Evolutionary conservation across 2,113 vertebrate species (phyloP).

Genomic region (Ammodytes dubius): DNA sequence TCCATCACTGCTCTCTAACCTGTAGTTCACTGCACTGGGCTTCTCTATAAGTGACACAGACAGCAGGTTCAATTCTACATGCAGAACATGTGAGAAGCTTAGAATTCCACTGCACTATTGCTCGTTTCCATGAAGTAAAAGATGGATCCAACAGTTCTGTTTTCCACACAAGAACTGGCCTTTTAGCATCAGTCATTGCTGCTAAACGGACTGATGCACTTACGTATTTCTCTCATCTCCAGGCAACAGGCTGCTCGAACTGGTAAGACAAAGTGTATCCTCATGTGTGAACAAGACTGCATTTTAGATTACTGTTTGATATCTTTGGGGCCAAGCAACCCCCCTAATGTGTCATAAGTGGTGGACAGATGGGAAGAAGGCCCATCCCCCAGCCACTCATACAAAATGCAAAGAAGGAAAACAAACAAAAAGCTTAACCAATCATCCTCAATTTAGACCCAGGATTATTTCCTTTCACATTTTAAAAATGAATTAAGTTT

Average conservation of each 20-base stretch:
- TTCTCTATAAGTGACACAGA: background rate
- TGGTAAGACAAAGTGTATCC: background rate
- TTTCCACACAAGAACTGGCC: background rate
- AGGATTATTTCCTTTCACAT: background rate
- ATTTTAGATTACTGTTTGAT: conserved; percentile 11
- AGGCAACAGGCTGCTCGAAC: background rate
- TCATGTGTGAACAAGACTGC: background rate
- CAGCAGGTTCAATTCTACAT: conserved; percentile 26
- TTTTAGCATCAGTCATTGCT: background rate
- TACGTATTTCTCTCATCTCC: background rate
- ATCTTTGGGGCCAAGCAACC: conserved; percentile 9
- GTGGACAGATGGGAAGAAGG: conserved; percentile 42
- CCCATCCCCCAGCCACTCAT: background rate
- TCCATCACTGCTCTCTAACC: too few species aligned
- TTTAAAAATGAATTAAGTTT: background rate
- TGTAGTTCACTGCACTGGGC: background rate
- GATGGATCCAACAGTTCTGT: background rate
- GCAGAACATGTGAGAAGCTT: conserved; percentile 37
- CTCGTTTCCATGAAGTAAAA: background rate
- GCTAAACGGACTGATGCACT: background rate
- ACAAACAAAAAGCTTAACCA: background rate
- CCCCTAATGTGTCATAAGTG: conserved; percentile 22
- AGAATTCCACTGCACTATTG: background rate
- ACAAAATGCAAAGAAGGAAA: background rate
- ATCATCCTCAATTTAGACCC: background rate